Conservation (phyloP, 2,888 invertebrate species). For the Tenthredo amoena region DNA sequence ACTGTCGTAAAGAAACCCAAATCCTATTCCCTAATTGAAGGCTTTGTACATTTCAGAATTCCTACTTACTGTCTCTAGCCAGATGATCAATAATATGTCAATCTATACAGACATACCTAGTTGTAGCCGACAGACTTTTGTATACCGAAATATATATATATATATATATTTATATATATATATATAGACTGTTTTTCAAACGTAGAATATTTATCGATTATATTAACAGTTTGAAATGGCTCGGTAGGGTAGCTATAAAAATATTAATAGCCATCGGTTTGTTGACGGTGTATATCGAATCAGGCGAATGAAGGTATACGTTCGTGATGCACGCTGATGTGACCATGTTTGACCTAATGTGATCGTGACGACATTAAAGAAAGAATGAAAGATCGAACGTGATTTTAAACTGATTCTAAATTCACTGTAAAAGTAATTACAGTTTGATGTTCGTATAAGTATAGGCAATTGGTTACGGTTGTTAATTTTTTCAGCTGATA, state of each 20-base stretch:
- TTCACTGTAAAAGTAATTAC: slow-evolving; percentile 10
- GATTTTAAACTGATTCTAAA: neutral
- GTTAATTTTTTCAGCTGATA: neutral
- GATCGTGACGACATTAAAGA: slow-evolving; percentile 5
- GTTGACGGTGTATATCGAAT: slow-evolving; percentile 10
- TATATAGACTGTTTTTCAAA: neutral
- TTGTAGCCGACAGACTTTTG: neutral
- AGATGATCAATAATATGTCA: neutral
- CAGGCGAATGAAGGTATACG: neutral
- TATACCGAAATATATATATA: neutral
- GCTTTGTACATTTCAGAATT: neutral
- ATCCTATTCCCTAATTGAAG: neutral
- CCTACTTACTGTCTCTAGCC: neutral
- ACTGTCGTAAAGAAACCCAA: neutral
- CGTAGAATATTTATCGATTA: neutral
- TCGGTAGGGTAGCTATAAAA: neutral
- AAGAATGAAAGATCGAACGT: neutral
- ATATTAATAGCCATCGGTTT: slow-evolving; percentile 24
- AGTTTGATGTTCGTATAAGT: neutral
- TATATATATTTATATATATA: neutral
- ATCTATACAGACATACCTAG: neutral
- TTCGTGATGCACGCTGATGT: neutral
- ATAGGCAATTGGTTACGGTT: neutral
- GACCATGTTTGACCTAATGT: neutral
- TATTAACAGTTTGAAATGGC: neutral